Percentiles rank a stretch among this genome's conserved stretches.
These are phyloP conservation scores for Gadopsis marmoratus DNA, from an alignment of 2,797 vertebrate genomes.

Conservation along the genomic window DNA sequence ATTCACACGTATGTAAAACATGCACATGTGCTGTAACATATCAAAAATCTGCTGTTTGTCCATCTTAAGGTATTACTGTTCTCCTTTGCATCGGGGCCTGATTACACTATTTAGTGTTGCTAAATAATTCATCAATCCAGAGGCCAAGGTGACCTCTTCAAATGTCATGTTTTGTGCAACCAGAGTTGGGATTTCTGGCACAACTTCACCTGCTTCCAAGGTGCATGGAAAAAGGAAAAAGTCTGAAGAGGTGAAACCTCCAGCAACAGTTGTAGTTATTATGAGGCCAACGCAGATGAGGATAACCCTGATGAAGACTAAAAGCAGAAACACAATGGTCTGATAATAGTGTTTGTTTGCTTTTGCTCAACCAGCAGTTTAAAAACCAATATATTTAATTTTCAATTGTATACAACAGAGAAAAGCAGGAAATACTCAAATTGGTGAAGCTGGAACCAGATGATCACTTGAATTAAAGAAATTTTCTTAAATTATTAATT, in stretches of 20 bases:
- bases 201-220: background rate
- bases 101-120: slow-evolving; percentile 61
- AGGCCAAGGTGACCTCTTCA: background rate
- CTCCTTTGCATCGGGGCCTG: slow-evolving; percentile 2
- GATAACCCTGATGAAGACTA: background rate
- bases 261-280: background rate
- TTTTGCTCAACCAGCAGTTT: background rate
- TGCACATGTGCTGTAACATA: background rate
- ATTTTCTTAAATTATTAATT: background rate
- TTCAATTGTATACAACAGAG: background rate
- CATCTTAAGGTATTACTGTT: slow-evolving; percentile 1
- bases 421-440: background rate
- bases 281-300: background rate
- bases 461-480: background rate
- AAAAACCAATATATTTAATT: slow-evolving; percentile 1
- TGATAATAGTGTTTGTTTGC: background rate
- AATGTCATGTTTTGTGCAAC: background rate
- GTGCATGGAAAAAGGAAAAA: background rate
- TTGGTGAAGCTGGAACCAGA: background rate
- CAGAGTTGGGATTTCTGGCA: background rate
- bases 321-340: background rate
- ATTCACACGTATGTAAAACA: background rate
- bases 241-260: background rate
- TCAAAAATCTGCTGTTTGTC: background rate
- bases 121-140: slow-evolving; percentile 67